phyloP scores from a whole-genome alignment of 2,797 vertebrate species.

The Platyrinchus mystaceus region DNA sequence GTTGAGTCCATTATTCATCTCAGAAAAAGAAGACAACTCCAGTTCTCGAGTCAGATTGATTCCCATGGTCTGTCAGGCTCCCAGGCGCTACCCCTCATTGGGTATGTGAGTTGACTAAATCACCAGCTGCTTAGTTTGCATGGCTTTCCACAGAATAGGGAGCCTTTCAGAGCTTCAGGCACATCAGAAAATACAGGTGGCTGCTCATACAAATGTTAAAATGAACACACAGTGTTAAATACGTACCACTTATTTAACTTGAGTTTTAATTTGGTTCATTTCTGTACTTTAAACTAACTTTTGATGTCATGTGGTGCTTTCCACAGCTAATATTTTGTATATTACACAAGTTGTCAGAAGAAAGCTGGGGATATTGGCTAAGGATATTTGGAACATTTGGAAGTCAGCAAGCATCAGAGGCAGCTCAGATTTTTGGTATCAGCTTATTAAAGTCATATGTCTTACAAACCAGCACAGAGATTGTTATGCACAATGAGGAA shows the following conservation, averaged over 20 bases:
- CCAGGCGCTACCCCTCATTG: neutral
- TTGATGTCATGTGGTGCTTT: neutral
- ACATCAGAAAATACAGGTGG: neutral
- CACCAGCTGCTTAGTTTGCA: neutral
- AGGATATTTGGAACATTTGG: neutral
- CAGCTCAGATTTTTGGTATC: neutral
- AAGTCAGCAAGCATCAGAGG: neutral
- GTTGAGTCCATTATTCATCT: neutral
- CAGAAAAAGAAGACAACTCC: neutral
- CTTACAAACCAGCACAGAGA: neutral
- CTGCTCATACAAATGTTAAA: neutral
- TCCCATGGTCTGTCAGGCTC: neutral
- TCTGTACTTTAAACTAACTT: neutral
- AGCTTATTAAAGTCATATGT: neutral
- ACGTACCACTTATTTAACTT: neutral
- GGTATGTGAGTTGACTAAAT: neutral
- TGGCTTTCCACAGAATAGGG: neutral
- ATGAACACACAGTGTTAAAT: neutral
- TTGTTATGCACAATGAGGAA: neutral
- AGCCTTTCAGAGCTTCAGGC: neutral
- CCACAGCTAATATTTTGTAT: neutral
- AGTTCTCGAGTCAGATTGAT: neutral
- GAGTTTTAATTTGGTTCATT: neutral
- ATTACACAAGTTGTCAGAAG: neutral
- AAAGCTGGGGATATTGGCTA: neutral